phyloP scores from a whole-genome alignment of 2,113 vertebrate species.

The Euleptes europaea region DNA sequence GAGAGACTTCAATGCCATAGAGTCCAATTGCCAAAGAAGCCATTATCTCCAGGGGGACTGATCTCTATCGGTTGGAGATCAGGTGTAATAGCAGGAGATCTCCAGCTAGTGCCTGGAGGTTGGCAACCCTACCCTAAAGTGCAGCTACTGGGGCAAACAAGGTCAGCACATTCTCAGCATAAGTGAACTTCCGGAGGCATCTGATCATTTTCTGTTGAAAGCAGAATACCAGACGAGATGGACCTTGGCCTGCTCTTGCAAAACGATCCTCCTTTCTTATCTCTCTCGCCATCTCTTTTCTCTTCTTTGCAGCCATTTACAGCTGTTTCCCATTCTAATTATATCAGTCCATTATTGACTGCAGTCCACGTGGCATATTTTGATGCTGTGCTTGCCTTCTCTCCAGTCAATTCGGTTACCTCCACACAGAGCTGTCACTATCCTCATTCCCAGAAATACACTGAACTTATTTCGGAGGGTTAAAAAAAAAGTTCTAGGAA shows the following conservation, averaged over 20 bases:
- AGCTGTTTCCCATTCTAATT: too few relatives aligned
- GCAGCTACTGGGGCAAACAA: background rate
- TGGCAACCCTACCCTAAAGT: too few relatives aligned
- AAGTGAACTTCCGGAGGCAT: background rate
- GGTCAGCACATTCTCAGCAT: background rate
- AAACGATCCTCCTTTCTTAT: background rate
- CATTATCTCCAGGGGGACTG: too few relatives aligned
- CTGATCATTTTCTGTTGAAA: too few relatives aligned
- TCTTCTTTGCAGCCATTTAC: background rate
- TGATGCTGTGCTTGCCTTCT: background rate
- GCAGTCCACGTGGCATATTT: background rate
- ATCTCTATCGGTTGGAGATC: too few relatives aligned
- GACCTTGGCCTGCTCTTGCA: background rate
- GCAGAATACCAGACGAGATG: background rate
- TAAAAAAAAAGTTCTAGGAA: conserved; percentile 51
- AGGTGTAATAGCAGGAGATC: too few relatives aligned
- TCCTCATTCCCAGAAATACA: background rate
- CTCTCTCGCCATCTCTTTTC: background rate
- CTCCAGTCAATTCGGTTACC: background rate
- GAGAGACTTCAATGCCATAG: too few relatives aligned
- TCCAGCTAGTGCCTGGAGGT: too few relatives aligned
- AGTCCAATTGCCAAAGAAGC: too few relatives aligned
- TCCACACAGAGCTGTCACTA: background rate
- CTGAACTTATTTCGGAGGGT: conserved; percentile 27
- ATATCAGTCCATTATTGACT: background rate